Conservation (phyloP, 2,888 invertebrate species). For the Rhynchonema sp. region DNA sequence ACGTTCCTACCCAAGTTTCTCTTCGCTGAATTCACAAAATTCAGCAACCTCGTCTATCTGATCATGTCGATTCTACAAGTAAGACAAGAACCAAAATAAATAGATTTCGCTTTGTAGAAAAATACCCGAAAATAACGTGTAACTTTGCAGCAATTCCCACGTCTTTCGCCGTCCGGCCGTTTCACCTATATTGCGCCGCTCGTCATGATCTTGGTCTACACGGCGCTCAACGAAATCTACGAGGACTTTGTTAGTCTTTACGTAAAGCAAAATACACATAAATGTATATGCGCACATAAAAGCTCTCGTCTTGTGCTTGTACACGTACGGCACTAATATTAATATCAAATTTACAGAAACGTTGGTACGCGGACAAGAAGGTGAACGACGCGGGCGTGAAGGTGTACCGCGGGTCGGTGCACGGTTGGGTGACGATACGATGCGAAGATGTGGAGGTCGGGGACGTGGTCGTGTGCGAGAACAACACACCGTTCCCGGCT, state of each 20-base stretch:
- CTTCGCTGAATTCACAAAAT: neutral
- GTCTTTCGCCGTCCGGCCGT: slow-evolving; percentile 89
- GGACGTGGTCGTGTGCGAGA: too few relatives aligned
- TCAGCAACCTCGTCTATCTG: neutral
- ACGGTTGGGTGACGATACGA: too few relatives aligned
- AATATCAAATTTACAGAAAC: too few relatives aligned
- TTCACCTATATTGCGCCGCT: slow-evolving; percentile 91
- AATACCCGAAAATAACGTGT: too few relatives aligned
- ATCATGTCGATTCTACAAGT: neutral
- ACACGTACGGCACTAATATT: too few relatives aligned
- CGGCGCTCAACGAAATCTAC: slow-evolving; percentile 85
- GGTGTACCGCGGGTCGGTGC: slow-evolving; percentile 53
- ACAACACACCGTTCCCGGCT: too few relatives aligned
- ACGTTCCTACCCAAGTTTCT: neutral
- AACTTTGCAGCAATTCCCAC: slow-evolving; percentile 76
- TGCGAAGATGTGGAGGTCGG: too few relatives aligned
- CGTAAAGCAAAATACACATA: neutral
- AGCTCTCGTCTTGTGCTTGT: too few relatives aligned
- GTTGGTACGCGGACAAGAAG: slow-evolving; percentile 80
- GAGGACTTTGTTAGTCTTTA: slow-evolving; percentile 69
- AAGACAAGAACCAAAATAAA: too few relatives aligned
- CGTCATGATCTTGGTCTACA: slow-evolving; percentile 76
- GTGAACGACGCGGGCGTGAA: slow-evolving; percentile 70
- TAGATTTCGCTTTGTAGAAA: too few relatives aligned
- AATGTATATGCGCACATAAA: too few relatives aligned